Evolutionary conservation across 2,888 invertebrate species (phyloP).

Genomic region (Esperia sulphurella): DNA sequence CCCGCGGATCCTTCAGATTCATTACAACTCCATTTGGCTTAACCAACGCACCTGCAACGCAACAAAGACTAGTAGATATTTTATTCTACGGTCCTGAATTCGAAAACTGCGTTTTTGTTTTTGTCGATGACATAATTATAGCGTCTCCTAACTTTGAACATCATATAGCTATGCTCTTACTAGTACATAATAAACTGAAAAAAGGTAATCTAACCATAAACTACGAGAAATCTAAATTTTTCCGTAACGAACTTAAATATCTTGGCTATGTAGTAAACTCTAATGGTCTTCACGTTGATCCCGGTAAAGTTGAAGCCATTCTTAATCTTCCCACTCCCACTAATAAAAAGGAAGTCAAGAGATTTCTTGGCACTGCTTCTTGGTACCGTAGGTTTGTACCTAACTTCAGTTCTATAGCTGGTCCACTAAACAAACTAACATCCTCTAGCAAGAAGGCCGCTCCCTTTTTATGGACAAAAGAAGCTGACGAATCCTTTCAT

Average conservation of each 20-base stretch:
- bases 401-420: conserved; percentile 21
- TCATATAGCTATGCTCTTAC: conserved; percentile 16
- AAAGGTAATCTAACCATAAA: conserved; percentile 20
- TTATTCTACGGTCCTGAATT: conserved; percentile 18
- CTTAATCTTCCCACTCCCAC: conserved; percentile 20
- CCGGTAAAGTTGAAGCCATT: conserved; percentile 23
- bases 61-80: conserved; percentile 18
- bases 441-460: conserved; percentile 15
- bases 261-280: conserved; percentile 26
- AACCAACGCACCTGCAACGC: conserved; percentile 19
- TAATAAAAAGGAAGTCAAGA: conserved; percentile 16
- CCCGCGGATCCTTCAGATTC: conserved; percentile 5
- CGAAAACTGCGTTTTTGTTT: conserved; percentile 19
- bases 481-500: background rate
- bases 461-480: conserved; percentile 17
- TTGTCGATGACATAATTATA: conserved; percentile 21
- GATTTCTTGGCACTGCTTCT: conserved; percentile 22
- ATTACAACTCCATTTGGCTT: conserved; percentile 16
- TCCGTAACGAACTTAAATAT: conserved; percentile 15
- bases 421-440: conserved; percentile 22
- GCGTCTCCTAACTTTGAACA: conserved; percentile 17
- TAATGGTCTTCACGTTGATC: conserved; percentile 23
- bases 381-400: too few relatives aligned
- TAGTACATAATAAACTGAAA: conserved; percentile 16
- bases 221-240: conserved; percentile 17